Percentiles rank a stretch among this genome's conserved stretches.
These are phyloP conservation scores for Dicyrtomina minuta DNA, from an alignment of 2,888 invertebrate genomes.

Conservation along the genomic window DNA sequence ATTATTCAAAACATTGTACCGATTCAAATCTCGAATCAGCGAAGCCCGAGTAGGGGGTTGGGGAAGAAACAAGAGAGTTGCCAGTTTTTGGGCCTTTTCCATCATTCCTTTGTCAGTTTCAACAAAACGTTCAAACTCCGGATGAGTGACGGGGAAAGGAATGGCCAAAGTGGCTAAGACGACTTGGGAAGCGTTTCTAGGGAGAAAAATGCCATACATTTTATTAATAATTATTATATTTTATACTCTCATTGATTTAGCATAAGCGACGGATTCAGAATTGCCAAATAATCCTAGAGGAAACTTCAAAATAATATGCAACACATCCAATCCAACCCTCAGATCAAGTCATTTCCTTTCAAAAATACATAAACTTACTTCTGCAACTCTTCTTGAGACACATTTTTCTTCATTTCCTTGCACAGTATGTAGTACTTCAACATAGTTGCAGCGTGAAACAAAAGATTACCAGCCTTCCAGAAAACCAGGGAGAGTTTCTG, in stretches of 20 bases:
- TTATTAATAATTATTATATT: too few species aligned
- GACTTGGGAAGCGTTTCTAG: constrained; percentile 90
- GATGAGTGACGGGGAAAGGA: constrained; percentile 89
- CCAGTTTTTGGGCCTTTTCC: constrained; percentile 90
- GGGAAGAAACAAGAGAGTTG: constrained; percentile 80
- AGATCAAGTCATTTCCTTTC: too few species aligned
- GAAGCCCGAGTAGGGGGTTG: constrained; percentile 88
- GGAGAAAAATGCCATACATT: too few species aligned
- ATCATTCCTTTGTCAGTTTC: constrained; percentile 96
- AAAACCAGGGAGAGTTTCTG: constrained; percentile 97
- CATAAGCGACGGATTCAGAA: too few species aligned
- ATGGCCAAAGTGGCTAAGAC: constrained; percentile 92
- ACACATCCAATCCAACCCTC: too few species aligned
- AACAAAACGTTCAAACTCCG: constrained; percentile 94
- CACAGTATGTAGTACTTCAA: constrained; percentile 91
- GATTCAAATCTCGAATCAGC: constrained; percentile 81
- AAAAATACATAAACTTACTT: constrained; percentile 67
- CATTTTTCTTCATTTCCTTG: constrained; percentile 94
- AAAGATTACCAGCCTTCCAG: constrained; percentile 96
- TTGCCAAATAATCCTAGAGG: too few species aligned
- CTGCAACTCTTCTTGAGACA: constrained; percentile 87
- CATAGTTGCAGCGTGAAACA: constrained; percentile 96
- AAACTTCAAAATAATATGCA: too few species aligned
- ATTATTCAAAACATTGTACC: constrained; percentile 80
- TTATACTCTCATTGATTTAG: too few species aligned